A percentile compares a stretch with the other conserved stretches of the same genome.
Conservation (phyloP, 2,888 invertebrate species). For the Chalcosyrphus nemorum region DNA sequence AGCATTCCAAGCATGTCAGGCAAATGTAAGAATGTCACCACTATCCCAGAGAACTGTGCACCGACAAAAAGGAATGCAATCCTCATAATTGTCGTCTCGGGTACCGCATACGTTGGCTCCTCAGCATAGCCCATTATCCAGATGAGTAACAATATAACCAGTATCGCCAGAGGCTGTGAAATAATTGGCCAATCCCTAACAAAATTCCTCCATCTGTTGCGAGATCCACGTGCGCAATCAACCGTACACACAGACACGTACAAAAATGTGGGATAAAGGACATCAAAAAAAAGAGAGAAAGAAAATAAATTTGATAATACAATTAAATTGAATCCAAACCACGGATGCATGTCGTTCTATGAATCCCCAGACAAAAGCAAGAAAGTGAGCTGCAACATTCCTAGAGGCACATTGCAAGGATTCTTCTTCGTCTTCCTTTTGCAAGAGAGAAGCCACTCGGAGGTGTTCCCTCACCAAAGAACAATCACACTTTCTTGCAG, state of each 20-base stretch:
- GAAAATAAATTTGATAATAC: conserved; percentile 30
- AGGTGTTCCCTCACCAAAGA: conserved; percentile 28
- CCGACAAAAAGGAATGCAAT: conserved; percentile 80
- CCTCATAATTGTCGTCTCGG: conserved; percentile 79
- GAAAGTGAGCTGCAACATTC: conserved; percentile 54
- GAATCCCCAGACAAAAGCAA: conserved; percentile 44
- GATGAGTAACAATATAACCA: conserved; percentile 79
- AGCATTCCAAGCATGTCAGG: conserved; percentile 86
- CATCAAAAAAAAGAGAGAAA: conserved; percentile 30
- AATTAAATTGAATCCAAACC: conserved; percentile 65
- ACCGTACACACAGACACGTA: neutral
- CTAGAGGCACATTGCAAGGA: conserved; percentile 43
- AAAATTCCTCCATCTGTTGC: conserved; percentile 79
- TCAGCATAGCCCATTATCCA: conserved; percentile 81
- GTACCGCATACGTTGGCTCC: conserved; percentile 78
- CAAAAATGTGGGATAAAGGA: too few relatives aligned
- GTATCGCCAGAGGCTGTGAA: conserved; percentile 80
- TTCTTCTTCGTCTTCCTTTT: too few relatives aligned
- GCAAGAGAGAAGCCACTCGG: too few relatives aligned
- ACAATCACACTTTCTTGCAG: conserved; percentile 52
- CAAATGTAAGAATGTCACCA: conserved; percentile 78
- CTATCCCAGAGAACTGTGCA: conserved; percentile 79
- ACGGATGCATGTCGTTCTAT: conserved; percentile 49
- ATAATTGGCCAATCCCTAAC: conserved; percentile 78
- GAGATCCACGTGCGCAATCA: conserved; percentile 17